These are phyloP conservation scores for Ameiurus melas DNA, from an alignment of 2,113 vertebrate genomes.

Conservation along the genomic window DNA sequence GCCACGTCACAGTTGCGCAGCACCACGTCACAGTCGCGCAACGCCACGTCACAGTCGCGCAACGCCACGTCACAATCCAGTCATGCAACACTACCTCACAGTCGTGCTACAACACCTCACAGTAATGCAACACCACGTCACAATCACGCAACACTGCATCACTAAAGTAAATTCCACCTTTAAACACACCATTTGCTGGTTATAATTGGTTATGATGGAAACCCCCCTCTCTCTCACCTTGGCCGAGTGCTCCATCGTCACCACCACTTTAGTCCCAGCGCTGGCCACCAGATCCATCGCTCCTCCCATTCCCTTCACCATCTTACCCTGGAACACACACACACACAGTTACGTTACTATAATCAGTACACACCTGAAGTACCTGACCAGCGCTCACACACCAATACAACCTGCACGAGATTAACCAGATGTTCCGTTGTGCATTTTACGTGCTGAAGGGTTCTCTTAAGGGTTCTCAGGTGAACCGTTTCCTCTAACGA, in stretches of 20 bases:
- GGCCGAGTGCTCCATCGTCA: conserved; percentile 97
- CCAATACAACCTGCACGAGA: background rate
- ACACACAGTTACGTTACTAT: background rate
- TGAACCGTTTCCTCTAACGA: background rate
- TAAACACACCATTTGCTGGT: background rate
- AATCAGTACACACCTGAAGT: background rate
- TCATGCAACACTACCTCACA: background rate
- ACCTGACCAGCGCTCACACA: background rate
- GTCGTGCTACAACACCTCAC: background rate
- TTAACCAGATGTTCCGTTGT: background rate
- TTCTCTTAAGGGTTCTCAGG: background rate
- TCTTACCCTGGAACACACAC: conserved; percentile 83
- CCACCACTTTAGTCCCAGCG: conserved; percentile 91
- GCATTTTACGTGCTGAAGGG: background rate
- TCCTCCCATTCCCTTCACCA: conserved; percentile 99
- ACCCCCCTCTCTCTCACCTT: conserved; percentile 74
- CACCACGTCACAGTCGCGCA: background rate
- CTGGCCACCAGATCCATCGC: conserved; percentile 98
- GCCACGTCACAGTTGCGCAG: background rate
- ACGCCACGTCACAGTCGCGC: background rate
- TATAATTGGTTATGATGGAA: background rate
- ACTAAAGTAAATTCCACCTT: too few relatives aligned
- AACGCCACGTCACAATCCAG: background rate
- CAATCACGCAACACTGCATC: background rate
- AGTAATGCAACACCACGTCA: background rate